A percentile compares a stretch with the other conserved stretches of the same genome.
phyloP scores from a whole-genome alignment of 1,140 invertebrate genomes.

The Antheraea mylitta region DNA sequence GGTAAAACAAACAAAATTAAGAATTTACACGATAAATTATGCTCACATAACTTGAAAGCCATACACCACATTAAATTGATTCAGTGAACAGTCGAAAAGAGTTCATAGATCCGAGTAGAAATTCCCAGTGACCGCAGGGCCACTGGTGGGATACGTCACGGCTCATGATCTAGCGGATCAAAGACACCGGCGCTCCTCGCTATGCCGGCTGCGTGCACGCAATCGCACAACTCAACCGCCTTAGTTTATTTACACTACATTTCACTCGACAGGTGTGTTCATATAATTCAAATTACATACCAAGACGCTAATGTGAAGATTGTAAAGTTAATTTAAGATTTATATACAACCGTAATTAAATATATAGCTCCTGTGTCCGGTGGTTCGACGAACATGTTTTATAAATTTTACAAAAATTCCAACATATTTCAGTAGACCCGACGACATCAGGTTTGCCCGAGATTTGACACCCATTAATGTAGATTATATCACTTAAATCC shows the following conservation, averaged over 20 bases:
- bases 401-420: neutral
- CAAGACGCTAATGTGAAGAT: neutral
- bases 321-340: neutral
- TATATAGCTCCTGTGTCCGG: neutral
- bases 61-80: neutral
- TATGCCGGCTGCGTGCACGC: conserved; percentile 55
- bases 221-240: conserved; percentile 25
- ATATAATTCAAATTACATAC: neutral
- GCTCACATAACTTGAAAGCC: neutral
- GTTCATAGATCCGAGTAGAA: conserved; percentile 42
- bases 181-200: conserved; percentile 50
- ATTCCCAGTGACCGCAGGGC: conserved; percentile 41
- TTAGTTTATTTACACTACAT: conserved; percentile 67
- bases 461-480: no score
- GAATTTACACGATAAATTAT: no score
- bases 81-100: conserved; percentile 15
- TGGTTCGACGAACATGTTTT: neutral
- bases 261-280: conserved; percentile 38
- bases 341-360: neutral
- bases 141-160: conserved; percentile 60
- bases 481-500: no score
- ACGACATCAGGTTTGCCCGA: no score
- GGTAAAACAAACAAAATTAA: no score
- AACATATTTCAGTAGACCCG: neutral
- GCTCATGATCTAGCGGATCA: conserved; percentile 60